Evolutionary conservation across 2,888 invertebrate species (phyloP).

Genomic region (Ariolimax columbianus): DNA sequence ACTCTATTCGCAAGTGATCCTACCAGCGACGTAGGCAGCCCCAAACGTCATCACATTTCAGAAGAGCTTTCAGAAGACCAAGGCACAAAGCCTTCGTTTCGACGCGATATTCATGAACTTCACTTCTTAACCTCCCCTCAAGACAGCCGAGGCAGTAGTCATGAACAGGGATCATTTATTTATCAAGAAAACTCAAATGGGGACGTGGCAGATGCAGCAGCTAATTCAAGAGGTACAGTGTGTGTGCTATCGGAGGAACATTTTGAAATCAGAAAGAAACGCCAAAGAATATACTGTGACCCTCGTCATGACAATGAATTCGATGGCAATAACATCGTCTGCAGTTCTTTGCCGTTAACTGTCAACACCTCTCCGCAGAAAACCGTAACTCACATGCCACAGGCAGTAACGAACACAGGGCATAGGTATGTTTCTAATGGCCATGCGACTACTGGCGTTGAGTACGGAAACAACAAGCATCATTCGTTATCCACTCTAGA

Average conservation of each 20-base stretch:
- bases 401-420: not conserved
- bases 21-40: not conserved
- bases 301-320: not conserved
- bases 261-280: not conserved
- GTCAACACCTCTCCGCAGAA: not conserved
- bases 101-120: not conserved
- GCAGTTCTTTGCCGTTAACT: not conserved
- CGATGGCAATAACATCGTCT: too few relatives aligned
- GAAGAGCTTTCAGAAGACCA: slow-evolving; percentile 13
- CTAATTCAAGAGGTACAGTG: not conserved
- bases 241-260: not conserved
- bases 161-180: not conserved
- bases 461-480: not conserved
- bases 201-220: not conserved
- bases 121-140: not conserved
- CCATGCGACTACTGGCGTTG: not conserved
- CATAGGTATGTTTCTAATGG: not conserved
- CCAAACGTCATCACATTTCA: not conserved
- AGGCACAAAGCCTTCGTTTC: not conserved
- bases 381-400: not conserved
- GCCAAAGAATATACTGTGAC: not conserved
- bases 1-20: not conserved
- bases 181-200: not conserved
- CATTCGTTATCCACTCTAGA: not conserved
- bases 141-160: not conserved